Base-by-base conservation (phyloP, 2,888 invertebrate species). In the Neoitamus cyanurus region DNA sequence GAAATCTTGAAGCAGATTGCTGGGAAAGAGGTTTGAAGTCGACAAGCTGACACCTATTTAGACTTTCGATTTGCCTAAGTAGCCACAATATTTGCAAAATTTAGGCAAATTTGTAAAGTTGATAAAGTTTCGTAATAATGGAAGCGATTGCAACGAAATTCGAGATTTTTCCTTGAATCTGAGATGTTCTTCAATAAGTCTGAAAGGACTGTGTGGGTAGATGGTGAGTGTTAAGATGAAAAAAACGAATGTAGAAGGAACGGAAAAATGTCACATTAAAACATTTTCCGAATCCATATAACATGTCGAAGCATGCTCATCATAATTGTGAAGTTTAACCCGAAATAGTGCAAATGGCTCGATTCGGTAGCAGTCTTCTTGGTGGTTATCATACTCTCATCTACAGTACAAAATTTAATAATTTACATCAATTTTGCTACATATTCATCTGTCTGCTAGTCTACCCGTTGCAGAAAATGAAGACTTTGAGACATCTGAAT, bases 11-110 rank as follows among this genome's bases (percentile, higher is more conserved):
- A 20, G 20, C 58, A 58, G 58, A 58, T 58, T 58, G 58, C 25
- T 58, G 11, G 6, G 9, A 20, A 58, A 58, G 58, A 58, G 58
- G 25, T 58, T 58, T 58, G 20, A 58, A 58, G 58, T 25, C 58
- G 58, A 58, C 58, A 58, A 58, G 58, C 58, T 58, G 58, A 58
- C 58, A 58, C 58, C 58, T 58, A 58, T 58, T 58, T 25, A 58
- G 58, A 25, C 58, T 58, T 58, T 58, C 15, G 58, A 58, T 58
- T 58, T 58, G 15, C 58, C 9, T 58, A 25, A 58, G 58, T 58
- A 20, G 58, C 20, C 20, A 58, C 25, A 58, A 58, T 58, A 58
- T 58, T 58, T 58, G 9, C 58, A 58, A 58, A 58, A 58, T 58
- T 20, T 58, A 58, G 15, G 58, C 11, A 48, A 48, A 15, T 48